These are phyloP conservation scores for Florisuga fusca DNA, from an alignment of 2,797 vertebrate species.

Conservation along the genomic window DNA sequence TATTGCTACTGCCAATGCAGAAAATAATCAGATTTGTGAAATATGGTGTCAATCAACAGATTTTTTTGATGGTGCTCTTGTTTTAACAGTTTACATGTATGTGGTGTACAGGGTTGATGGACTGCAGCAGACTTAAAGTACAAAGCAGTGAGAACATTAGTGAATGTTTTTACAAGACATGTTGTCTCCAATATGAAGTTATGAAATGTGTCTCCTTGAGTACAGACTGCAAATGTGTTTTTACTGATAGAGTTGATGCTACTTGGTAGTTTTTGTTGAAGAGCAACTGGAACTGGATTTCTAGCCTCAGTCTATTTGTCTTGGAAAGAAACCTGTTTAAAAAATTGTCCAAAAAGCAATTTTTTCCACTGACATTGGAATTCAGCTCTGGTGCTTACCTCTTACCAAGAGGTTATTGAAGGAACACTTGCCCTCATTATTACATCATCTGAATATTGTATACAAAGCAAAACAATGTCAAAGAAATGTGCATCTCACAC, in stretches of 20 bases:
- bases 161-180: slow-evolving; percentile 52
- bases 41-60: slow-evolving; percentile 66
- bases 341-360: neutral
- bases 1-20: slow-evolving; percentile 45
- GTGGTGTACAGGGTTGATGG: slow-evolving; percentile 34
- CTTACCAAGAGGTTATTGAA: neutral
- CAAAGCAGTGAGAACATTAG: slow-evolving; percentile 19
- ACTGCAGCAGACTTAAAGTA: slow-evolving; percentile 49
- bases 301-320: neutral
- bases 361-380: neutral
- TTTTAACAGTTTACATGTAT: slow-evolving; percentile 60
- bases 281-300: slow-evolving; percentile 14
- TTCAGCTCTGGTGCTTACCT: neutral
- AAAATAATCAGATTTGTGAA: slow-evolving; percentile 63
- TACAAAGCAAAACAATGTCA: neutral
- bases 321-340: neutral
- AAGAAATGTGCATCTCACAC: neutral
- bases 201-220: slow-evolving; percentile 42
- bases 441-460: neutral
- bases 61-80: slow-evolving; percentile 30
- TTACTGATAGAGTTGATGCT: slow-evolving; percentile 12
- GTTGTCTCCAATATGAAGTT: slow-evolving; percentile 47
- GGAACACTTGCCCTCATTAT: neutral
- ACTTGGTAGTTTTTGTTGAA: neutral
- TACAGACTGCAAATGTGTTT: neutral